Evolutionary conservation across 2,113 vertebrate species (phyloP).

Genomic region (Podocnemis expansa): DNA sequence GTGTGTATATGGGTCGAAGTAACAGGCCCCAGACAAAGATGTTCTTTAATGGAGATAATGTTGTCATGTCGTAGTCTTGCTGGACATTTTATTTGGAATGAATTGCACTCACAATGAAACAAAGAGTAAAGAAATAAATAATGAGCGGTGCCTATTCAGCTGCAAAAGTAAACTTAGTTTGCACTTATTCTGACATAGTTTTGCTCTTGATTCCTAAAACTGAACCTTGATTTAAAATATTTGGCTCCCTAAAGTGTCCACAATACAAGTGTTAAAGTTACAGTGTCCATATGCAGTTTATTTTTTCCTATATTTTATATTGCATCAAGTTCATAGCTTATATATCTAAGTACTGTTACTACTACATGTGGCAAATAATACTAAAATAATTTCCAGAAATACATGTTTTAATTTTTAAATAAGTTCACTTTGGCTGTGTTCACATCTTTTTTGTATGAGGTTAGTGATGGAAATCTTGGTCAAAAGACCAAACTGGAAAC

Average conservation of each 20-base stretch:
- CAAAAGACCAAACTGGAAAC: background rate
- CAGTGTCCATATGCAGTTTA: background rate
- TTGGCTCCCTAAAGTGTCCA: background rate
- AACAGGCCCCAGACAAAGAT: background rate
- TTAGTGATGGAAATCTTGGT: background rate
- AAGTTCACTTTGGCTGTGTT: background rate
- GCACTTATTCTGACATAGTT: background rate
- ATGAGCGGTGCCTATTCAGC: background rate
- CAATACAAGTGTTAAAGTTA: background rate
- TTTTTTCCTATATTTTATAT: background rate
- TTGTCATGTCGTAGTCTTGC: conserved; percentile 8
- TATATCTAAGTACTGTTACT: background rate
- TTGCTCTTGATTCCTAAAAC: background rate
- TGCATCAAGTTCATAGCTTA: background rate
- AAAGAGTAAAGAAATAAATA: background rate
- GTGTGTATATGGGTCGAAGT: no score
- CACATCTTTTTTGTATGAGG: background rate
- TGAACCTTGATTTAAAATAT: background rate
- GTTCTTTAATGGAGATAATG: background rate
- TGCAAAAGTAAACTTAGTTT: conserved; percentile 1
- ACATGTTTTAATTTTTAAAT: conserved; percentile 7
- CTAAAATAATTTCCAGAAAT: background rate
- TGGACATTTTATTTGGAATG: background rate
- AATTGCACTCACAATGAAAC: background rate
- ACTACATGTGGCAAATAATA: background rate